Base-by-base conservation (phyloP, 2,113 vertebrate species). In the Mellivora capensis region DNA sequence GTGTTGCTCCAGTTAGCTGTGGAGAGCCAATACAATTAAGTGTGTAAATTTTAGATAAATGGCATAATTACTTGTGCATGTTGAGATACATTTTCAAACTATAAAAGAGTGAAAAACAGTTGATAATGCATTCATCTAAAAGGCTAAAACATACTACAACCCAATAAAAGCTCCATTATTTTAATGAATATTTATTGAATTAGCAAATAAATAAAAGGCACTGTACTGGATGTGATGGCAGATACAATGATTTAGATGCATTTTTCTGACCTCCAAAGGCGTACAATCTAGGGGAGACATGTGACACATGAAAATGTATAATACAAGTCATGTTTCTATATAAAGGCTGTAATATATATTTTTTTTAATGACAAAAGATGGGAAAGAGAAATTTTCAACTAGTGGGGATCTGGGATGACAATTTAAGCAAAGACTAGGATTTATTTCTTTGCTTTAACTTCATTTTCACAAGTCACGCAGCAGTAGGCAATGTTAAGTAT, bases 131-230 rank as follows among this genome's bases (percentile, higher is more conserved):
- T 64, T 77, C 54, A 91, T 52, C 94, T 96, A 72, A 97, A 80
- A 14, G 27, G 72, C 86, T 97, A 13, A 97, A 86, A 95, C 42
- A 94, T 88, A 93, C 34, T 91, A 81, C 59, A 94, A 64, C 83
- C 61, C 83, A 94, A 23, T 91, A 96, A n/a, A 72, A 90, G 93
- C 79, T 93, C 72, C 82, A 96, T 93, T 85, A 76, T 90, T 96
- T 97, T 88, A 90, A 93, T 93, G 44, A 97, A 29, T 90, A 93
- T 97, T 98, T 97, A 98, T 89, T 97, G 20, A 97, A 81, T 83
- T 90, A 87, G 25, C 54, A 95, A 95, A 1, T 82, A 96, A 90
- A 31, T 96, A 29, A 97, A 97, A 97, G 87, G 96, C 95, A 97
- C 96, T 94, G 57, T 96, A 91, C 71, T 95, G 89, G 31, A 96